Conservation (phyloP, 2,797 vertebrate genomes). For the Gymnoscopelus braueri region DNA sequence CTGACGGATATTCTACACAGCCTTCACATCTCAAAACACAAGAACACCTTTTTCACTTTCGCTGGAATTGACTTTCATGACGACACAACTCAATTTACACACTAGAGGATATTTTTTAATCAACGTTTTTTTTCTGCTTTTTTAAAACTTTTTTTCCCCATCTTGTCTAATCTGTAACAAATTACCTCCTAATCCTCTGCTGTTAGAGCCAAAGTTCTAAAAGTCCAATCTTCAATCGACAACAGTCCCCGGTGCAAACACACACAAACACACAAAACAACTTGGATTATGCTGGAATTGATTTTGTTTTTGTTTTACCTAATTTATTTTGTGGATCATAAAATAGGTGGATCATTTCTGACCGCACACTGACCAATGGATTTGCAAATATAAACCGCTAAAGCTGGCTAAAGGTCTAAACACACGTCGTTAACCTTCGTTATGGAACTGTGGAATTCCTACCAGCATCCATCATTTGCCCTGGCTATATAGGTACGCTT, state of each 20-base stretch:
- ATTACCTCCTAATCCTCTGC: constrained; percentile 68
- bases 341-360: constrained; percentile 36
- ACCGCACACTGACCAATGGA: constrained; percentile 42
- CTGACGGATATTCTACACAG: background rate
- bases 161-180: constrained; percentile 62
- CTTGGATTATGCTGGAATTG: constrained; percentile 12
- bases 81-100: constrained; percentile 36
- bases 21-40: constrained; percentile 51
- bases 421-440: constrained; percentile 12
- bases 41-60: constrained; percentile 63
- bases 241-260: constrained; percentile 26
- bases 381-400: constrained; percentile 20
- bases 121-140: constrained; percentile 31
- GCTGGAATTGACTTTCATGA: constrained; percentile 38
- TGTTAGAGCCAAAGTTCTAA: constrained; percentile 69
- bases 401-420: constrained; percentile 22
- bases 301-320: constrained; percentile 32
- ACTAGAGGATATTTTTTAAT: constrained; percentile 64
- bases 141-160: constrained; percentile 23
- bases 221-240: constrained; percentile 33
- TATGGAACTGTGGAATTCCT: constrained; percentile 8
- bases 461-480: constrained; percentile 10
- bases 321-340: constrained; percentile 26
- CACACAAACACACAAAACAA: constrained; percentile 25
- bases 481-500: constrained; percentile 14